phyloP scores from a whole-genome alignment of 1,140 invertebrate genomes.

The Acromyrmex echinatior region DNA sequence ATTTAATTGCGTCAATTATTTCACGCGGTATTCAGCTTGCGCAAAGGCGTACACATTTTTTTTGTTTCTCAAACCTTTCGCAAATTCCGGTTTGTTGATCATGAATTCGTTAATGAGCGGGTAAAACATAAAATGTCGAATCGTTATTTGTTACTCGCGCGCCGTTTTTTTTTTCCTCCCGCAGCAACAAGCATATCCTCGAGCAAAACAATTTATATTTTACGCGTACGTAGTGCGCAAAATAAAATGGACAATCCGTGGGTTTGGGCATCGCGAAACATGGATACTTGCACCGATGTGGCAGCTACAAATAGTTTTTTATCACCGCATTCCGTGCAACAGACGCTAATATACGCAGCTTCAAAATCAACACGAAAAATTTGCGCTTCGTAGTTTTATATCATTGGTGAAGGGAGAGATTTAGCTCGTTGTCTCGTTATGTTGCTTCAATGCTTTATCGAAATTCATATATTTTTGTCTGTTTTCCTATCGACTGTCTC shows the following conservation, averaged over 20 bases:
- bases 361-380: constrained; percentile 45
- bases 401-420: not conserved
- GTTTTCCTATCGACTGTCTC: not conserved
- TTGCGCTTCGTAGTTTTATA: constrained; percentile 16
- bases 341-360: constrained; percentile 38
- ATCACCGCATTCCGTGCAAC: not conserved
- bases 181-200: constrained; percentile 45
- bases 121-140: constrained; percentile 45
- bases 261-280: not conserved
- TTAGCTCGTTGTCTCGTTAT: not conserved
- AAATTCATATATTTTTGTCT: not conserved
- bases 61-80: constrained; percentile 29
- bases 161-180: constrained; percentile 14
- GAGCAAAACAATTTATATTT: constrained; percentile 54
- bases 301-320: constrained; percentile 22
- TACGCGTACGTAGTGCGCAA: not conserved
- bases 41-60: constrained; percentile 19
- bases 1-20: constrained; percentile 64
- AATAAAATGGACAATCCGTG: constrained; percentile 55
- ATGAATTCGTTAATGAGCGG: constrained; percentile 38
- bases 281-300: not conserved
- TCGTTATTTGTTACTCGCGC: constrained; percentile 39
- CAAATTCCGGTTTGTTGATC: constrained; percentile 47
- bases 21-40: constrained; percentile 8
- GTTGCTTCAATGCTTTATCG: not conserved